Conservation (phyloP, 1,140 invertebrate genomes). For the Agraylea sexmaculata region DNA sequence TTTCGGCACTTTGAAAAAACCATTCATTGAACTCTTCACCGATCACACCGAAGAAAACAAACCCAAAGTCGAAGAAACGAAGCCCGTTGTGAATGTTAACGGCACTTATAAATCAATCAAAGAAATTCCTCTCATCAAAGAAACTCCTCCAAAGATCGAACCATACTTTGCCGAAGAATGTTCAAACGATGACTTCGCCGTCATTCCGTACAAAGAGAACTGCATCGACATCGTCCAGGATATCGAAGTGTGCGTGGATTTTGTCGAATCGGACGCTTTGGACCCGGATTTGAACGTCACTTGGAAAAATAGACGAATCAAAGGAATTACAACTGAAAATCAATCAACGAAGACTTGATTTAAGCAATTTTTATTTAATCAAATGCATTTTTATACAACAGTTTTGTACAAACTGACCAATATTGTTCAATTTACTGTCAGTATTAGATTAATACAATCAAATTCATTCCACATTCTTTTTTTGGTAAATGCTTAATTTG, state of each 20-base stretch:
- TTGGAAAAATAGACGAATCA: constrained; percentile 10
- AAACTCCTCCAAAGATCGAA: not conserved
- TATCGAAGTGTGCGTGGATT: constrained; percentile 18
- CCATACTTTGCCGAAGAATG: constrained; percentile 14
- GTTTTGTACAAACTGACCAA: too few species aligned
- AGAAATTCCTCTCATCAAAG: too few species aligned
- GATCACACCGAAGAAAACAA: constrained; percentile 4
- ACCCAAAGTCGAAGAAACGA: not conserved
- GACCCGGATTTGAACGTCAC: constrained; percentile 16
- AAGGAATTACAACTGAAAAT: not conserved
- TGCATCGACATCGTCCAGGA: constrained; percentile 16
- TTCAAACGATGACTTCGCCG: constrained; percentile 15
- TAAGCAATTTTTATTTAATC: too few species aligned
- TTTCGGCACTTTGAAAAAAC: constrained; percentile 15
- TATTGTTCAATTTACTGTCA: too few species aligned
- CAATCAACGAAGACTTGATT: not conserved
- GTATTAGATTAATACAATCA: too few species aligned
- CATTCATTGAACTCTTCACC: constrained; percentile 13
- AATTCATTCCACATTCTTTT: too few species aligned
- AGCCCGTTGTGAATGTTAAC: not conserved
- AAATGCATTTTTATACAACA: too few species aligned
- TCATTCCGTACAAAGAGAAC: constrained; percentile 20
- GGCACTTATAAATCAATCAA: not conserved
- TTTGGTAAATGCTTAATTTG: too few species aligned
- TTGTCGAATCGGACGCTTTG: constrained; percentile 12